phyloP scores from a whole-genome alignment of 2,113 vertebrate species.

The Indicator indicator region DNA sequence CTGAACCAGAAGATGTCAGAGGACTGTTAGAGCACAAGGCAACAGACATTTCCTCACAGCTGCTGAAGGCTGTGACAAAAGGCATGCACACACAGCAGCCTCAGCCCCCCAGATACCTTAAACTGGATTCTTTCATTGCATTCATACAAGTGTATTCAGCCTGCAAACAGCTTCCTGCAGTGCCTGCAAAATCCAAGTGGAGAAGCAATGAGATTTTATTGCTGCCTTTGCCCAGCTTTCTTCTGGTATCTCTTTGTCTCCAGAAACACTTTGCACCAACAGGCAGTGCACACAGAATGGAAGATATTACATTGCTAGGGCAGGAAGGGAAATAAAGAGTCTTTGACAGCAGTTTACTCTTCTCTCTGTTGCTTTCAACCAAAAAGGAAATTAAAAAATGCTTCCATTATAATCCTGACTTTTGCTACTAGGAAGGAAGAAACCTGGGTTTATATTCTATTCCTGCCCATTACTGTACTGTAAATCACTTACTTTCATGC shows the following conservation, averaged over 20 bases:
- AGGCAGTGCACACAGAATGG: neutral
- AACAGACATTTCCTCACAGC: neutral
- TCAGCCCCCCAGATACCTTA: neutral
- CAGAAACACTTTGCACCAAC: neutral
- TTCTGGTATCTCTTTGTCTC: neutral
- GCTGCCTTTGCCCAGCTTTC: neutral
- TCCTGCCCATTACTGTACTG: neutral
- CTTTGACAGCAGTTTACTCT: neutral
- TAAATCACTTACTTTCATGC: neutral
- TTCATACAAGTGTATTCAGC: neutral
- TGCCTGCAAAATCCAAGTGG: neutral
- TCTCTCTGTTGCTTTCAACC: neutral
- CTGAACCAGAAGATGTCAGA: neutral
- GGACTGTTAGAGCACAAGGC: neutral
- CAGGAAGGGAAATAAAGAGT: neutral
- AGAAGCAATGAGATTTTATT: neutral
- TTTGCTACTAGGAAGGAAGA: neutral
- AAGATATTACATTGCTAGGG: neutral
- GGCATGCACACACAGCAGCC: neutral
- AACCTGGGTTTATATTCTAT: neutral
- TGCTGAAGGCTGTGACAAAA: neutral
- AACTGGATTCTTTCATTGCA: neutral
- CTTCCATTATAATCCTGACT: neutral
- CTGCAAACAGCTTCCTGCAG: neutral
- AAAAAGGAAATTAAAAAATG: neutral